These are phyloP conservation scores for Elephas maximus DNA, from an alignment of 2,113 vertebrate species.

Conservation along the genomic window DNA sequence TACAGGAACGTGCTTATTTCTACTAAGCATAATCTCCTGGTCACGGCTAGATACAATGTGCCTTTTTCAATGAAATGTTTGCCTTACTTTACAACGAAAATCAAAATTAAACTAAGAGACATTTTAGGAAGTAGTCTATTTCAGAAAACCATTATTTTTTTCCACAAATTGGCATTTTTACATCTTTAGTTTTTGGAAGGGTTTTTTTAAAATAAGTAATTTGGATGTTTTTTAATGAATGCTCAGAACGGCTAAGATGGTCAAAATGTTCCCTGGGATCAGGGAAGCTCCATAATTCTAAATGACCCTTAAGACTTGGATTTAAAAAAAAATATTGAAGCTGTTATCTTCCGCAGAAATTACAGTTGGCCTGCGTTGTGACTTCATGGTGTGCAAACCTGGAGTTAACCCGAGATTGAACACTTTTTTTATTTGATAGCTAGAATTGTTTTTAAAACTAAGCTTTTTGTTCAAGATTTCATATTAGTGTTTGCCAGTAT, in stretches of 20 bases:
- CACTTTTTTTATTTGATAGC: neutral
- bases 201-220: conserved; percentile 20
- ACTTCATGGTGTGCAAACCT: conserved; percentile 61
- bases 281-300: conserved; percentile 18
- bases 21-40: conserved; percentile 68
- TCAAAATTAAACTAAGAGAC: conserved; percentile 59
- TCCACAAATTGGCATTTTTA: conserved; percentile 62
- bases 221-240: conserved; percentile 47
- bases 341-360: conserved; percentile 28
- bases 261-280: neutral
- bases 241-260: conserved; percentile 15
- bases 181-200: conserved; percentile 69
- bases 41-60: conserved; percentile 66
- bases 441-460: neutral
- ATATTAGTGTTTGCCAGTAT: neutral
- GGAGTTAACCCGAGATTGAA: neutral
- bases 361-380: neutral
- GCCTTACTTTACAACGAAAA: conserved; percentile 66
- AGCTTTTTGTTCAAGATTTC: conserved; percentile 7
- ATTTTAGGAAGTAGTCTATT: conserved; percentile 64
- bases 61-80: conserved; percentile 71
- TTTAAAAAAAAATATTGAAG: conserved; percentile 45
- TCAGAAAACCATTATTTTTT: conserved; percentile 68
- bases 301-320: conserved; percentile 10
- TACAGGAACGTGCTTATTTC: conserved; percentile 78